A percentile compares a stretch with the other conserved stretches of the same genome.
phyloP scores from a whole-genome alignment of 2,797 vertebrate species.

The Hozukius guyotensis region DNA sequence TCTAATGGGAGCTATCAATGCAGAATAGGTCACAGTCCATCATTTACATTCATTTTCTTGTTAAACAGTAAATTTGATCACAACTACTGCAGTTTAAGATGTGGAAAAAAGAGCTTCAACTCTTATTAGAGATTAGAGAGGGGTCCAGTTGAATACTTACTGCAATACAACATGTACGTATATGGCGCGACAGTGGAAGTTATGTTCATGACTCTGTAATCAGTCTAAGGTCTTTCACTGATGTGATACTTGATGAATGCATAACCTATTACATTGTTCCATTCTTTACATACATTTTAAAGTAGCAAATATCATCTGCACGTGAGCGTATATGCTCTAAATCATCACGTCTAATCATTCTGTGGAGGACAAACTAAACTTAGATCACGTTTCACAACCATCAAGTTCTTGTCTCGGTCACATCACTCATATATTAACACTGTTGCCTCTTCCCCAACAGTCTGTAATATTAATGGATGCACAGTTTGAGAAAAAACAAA shows the following conservation, averaged over 20 bases:
- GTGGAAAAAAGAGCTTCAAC: slow-evolving; percentile 14
- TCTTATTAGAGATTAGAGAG: neutral
- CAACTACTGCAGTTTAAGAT: slow-evolving; percentile 59
- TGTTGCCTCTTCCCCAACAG: slow-evolving; percentile 42
- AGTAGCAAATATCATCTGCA: slow-evolving; percentile 30
- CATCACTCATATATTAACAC: slow-evolving; percentile 64
- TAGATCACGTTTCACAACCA: slow-evolving; percentile 35
- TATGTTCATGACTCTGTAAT: slow-evolving; percentile 16
- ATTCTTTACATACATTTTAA: slow-evolving; percentile 20
- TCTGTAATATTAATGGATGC: slow-evolving; percentile 82
- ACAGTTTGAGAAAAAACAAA: slow-evolving; percentile 75
- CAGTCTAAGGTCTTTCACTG: slow-evolving; percentile 7
- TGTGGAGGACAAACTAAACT: slow-evolving; percentile 48
- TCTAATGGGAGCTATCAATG: slow-evolving; percentile 26
- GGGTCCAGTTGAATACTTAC: slow-evolving; percentile 7
- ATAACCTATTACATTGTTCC: neutral
- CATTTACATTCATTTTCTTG: slow-evolving; percentile 63
- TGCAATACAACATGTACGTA: slow-evolving; percentile 21
- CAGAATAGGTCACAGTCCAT: slow-evolving; percentile 47
- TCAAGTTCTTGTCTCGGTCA: slow-evolving; percentile 50
- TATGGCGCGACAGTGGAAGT: slow-evolving; percentile 10
- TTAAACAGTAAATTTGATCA: slow-evolving; percentile 53
- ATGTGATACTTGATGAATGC: slow-evolving; percentile 11
- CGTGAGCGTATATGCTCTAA: neutral
- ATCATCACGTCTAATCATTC: slow-evolving; percentile 30